Evolutionary conservation across 2,797 vertebrate genomes (phyloP), one percentile per base, ranked within the genome.

Genomic region (Yasuhikotakia modesta): DNA sequence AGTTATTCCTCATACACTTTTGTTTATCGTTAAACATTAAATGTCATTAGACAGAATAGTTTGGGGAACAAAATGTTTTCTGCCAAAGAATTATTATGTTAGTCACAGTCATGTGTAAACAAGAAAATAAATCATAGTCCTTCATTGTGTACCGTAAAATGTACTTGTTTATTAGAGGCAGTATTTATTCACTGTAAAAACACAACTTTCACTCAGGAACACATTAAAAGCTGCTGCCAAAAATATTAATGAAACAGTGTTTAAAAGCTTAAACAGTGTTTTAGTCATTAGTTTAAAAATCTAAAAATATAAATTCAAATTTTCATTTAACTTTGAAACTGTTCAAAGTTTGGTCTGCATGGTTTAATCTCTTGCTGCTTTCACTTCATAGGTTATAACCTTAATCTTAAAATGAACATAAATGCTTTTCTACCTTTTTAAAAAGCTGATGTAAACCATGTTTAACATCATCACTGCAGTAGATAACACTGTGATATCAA

Each of bases 61-160:
- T 55, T 82, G 60, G 58, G 76, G 50, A 81, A 84, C 82, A 79
- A 70, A 76, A 57, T 79, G 69, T 73, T 70, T 45, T 85, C 82
- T 88, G 86, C 90, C 90, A 92, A 92, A 92, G 86, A 90, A 82
- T 68, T 74, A 71, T 76, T 77, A 55, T 73, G 22, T 52, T 46
- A 27, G n/a, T 70, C 57, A 61, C 24, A 61, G 48, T 50, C 45
- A 17, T 35, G 32, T 50, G 2, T 14, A 60, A 78, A 30, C 32
- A 19, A 32, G 35, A 22, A 70, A 78, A 53, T 64, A 70, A 78
- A 70, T 53, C 35, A 55, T 32, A 61, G 68, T 52, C 27, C 48
- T 64, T 32, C 58, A 45, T 58, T 27, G n/a, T 60, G 11, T 22
- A 58, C 55, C 52, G n/a, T 39, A 39, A 69, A 32, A 43, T 67